Evolutionary conservation across 2,113 vertebrate genomes (phyloP), one percentile per base, ranked within the genome.

Genomic region (Tachysurus vachellii): DNA sequence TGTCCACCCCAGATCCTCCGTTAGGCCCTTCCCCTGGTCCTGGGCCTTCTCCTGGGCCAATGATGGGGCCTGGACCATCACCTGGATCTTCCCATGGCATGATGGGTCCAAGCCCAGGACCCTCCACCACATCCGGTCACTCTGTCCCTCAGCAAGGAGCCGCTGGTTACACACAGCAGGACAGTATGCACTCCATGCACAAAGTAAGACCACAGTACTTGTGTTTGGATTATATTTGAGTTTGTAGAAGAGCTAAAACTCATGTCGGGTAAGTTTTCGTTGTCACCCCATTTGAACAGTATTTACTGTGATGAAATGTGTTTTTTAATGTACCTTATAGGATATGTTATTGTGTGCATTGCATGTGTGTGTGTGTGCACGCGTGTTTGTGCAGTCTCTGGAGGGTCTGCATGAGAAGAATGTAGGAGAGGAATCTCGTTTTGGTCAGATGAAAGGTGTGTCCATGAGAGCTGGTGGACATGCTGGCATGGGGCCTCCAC

Each of bases 81-180:
- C 97, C 97, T 0, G 97, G 97, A 0, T 97, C 97, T 26, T 97
- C 97, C 4, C 97, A 98, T 89, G 96, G 96, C 44, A 97, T 98
- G 96, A 97, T 98, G 97, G 97, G 97, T 12, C 97, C 97, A 89
- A 98, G 97, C 89, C 97, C 97, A 0, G 97, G 97, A 5, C 97
- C 97, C 0, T 96, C 96, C 1, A 88, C 86, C 23, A 93, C 97
- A 0, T 95, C 96, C 2, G 96, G 95, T 80, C 97, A 97, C 89
- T 75, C 94, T 5, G 93, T 96, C 71, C 93, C 96, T 0, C 96
- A 96, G 17, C 95, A 96, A 84, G 97, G 96, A 0, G 95, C 97
- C 1, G 93, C 96, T 36, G 96, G 95, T 53, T 98, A 97, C 82
- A 93, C 81, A 17, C 86, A 95, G 91, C 96, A 96, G 92, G 97